Evolutionary conservation across 2,797 vertebrate genomes (phyloP).

Genomic region (Brotula barbata): DNA sequence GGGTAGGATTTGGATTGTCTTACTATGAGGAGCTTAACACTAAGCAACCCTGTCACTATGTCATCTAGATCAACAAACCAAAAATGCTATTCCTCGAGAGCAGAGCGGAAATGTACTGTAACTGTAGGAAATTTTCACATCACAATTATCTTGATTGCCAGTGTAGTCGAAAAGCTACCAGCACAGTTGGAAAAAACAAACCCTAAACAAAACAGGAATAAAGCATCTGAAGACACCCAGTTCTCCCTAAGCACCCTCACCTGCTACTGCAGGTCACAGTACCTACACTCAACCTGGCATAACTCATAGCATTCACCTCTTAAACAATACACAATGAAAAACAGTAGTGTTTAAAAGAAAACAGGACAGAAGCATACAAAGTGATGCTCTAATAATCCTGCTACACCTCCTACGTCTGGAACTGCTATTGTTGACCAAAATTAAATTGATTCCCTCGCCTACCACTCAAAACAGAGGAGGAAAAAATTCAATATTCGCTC

Average conservation of each 20-base stretch:
- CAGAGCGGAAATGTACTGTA: too few species aligned
- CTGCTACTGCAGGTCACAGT: slow-evolving; percentile 1
- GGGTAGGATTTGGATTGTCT: too few species aligned
- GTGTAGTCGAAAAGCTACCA: slow-evolving; percentile 31
- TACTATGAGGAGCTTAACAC: too few species aligned
- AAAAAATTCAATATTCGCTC: slow-evolving; percentile 50
- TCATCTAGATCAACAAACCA: too few species aligned
- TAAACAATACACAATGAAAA: neutral
- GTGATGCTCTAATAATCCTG: slow-evolving; percentile 35
- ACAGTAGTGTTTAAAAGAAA: too few species aligned
- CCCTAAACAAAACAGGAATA: slow-evolving; percentile 5
- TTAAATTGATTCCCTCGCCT: slow-evolving; percentile 50
- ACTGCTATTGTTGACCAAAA: slow-evolving; percentile 43
- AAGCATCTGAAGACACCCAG: slow-evolving; percentile 17
- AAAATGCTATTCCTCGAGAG: too few species aligned
- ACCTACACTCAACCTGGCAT: neutral
- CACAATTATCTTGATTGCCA: too few species aligned
- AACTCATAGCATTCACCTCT: neutral
- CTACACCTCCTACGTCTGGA: slow-evolving; percentile 44
- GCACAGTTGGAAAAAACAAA: slow-evolving; percentile 33
- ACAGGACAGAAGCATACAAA: slow-evolving; percentile 19
- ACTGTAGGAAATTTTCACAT: too few species aligned
- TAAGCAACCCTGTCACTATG: too few species aligned
- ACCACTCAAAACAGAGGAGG: slow-evolving; percentile 52
- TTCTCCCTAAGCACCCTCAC: slow-evolving; percentile 28